Evolutionary conservation across 2,888 invertebrate genomes (phyloP).

Genomic region (Leptopilina syphax): DNA sequence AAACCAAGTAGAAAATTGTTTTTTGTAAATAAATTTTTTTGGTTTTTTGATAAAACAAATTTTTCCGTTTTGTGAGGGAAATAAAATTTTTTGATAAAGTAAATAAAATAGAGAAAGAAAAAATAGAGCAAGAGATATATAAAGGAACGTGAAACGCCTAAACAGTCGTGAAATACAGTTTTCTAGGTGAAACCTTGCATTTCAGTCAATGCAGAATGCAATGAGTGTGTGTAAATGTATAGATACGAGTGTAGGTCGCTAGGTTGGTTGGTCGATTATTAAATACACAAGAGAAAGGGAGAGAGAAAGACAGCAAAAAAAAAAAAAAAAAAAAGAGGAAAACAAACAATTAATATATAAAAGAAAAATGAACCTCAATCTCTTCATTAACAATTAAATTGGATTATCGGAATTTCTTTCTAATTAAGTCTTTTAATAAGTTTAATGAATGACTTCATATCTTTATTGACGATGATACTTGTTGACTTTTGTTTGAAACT

Average conservation of each 20-base stretch:
- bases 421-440: not conserved
- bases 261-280: slow-evolving; percentile 62
- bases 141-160: not conserved
- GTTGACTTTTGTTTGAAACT: too few relatives aligned
- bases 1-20: too few relatives aligned
- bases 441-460: slow-evolving; percentile 11
- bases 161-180: slow-evolving; percentile 13
- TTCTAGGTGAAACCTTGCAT: slow-evolving; percentile 26
- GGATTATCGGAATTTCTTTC: slow-evolving; percentile 7
- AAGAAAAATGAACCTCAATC: slow-evolving; percentile 2
- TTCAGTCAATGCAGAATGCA: slow-evolving; percentile 51
- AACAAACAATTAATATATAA: not conserved
- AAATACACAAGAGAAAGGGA: not conserved
- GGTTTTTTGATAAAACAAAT: too few relatives aligned
- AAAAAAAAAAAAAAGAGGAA: not conserved
- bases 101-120: not conserved
- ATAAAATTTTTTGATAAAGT: too few relatives aligned
- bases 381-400: slow-evolving; percentile 21
- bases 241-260: slow-evolving; percentile 59
- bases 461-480: not conserved
- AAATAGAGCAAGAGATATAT: not conserved
- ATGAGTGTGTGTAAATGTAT: slow-evolving; percentile 23
- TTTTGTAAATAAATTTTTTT: too few relatives aligned
- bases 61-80: too few relatives aligned
- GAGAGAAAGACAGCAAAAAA: not conserved